Conservation (phyloP, 2,113 vertebrate species). For the Hyperopisus bebe region DNA sequence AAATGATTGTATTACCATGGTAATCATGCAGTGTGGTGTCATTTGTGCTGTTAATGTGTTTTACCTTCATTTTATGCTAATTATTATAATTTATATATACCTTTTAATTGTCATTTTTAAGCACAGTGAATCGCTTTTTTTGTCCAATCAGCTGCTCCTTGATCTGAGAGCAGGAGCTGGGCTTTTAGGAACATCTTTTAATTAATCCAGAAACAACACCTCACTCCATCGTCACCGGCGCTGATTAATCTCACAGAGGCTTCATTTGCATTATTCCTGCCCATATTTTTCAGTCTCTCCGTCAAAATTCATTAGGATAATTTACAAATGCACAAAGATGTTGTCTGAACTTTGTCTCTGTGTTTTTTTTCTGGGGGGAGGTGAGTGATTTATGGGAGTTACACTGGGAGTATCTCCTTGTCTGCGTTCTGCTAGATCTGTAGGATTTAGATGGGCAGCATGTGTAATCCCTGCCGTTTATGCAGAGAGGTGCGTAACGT, state of each 20-base stretch:
- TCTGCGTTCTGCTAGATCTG: not conserved
- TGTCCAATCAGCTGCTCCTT: not conserved
- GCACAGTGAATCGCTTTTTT: not conserved
- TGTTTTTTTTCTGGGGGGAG: not conserved
- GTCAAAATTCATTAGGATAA: conserved; percentile 13
- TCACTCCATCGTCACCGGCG: not conserved
- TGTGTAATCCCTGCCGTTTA: not conserved
- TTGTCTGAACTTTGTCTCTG: not conserved
- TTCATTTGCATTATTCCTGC: conserved; percentile 14
- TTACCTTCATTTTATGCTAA: not conserved
- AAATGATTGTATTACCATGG: not conserved
- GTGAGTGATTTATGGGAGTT: conserved; percentile 4
- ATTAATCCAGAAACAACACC: conserved; percentile 10
- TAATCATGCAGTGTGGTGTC: not conserved
- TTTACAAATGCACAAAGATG: conserved; percentile 2
- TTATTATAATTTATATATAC: not conserved
- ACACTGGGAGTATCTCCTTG: not conserved
- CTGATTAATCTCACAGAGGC: conserved; percentile 1
- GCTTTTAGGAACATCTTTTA: conserved; percentile 1
- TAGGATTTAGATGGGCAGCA: not conserved
- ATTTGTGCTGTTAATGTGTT: conserved; percentile 2
- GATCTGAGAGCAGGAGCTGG: not conserved
- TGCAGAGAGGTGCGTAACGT: not conserved
- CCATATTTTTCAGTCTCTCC: conserved; percentile 6
- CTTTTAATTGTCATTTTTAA: not conserved